Evolutionary conservation across 2,888 invertebrate species (phyloP).

Genomic region (Xanthorhoe spadicearia): DNA sequence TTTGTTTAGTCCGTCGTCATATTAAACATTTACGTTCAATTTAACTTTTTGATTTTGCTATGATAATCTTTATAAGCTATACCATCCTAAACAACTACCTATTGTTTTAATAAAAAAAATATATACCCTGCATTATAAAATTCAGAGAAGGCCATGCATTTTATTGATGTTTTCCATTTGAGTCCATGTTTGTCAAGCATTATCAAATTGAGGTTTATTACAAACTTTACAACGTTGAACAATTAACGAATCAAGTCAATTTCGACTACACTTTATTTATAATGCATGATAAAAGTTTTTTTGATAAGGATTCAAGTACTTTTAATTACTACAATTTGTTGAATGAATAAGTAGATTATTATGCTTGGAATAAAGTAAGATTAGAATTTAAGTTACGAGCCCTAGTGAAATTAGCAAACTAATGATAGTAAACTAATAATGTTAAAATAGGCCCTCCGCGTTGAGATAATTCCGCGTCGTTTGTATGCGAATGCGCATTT

Average conservation of each 20-base stretch:
- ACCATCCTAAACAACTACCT: too few relatives aligned
- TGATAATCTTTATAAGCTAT: too few relatives aligned
- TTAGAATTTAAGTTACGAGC: too few relatives aligned
- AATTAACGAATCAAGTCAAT: slow-evolving; percentile 61
- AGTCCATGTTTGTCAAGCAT: slow-evolving; percentile 41
- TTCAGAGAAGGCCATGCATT: slow-evolving; percentile 35
- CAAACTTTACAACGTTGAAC: slow-evolving; percentile 63
- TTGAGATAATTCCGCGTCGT: slow-evolving; percentile 9
- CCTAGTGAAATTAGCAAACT: too few relatives aligned
- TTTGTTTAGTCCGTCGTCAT: too few relatives aligned
- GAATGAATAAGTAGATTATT: not conserved
- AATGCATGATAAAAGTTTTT: slow-evolving; percentile 41
- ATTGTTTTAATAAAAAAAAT: not conserved
- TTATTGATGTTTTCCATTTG: slow-evolving; percentile 44
- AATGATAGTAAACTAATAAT: too few relatives aligned
- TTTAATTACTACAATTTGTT: slow-evolving; percentile 38
- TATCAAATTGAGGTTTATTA: slow-evolving; percentile 64
- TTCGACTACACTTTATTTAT: slow-evolving; percentile 53
- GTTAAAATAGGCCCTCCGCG: not conserved
- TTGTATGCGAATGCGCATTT: slow-evolving; percentile 50
- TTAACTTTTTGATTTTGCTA: too few relatives aligned
- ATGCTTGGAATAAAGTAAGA: too few relatives aligned
- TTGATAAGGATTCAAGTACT: slow-evolving; percentile 48
- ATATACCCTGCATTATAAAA: slow-evolving; percentile 8
- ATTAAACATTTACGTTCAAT: too few relatives aligned